Conservation (phyloP, 2,113 vertebrate genomes). For the Corythaixoides concolor region DNA sequence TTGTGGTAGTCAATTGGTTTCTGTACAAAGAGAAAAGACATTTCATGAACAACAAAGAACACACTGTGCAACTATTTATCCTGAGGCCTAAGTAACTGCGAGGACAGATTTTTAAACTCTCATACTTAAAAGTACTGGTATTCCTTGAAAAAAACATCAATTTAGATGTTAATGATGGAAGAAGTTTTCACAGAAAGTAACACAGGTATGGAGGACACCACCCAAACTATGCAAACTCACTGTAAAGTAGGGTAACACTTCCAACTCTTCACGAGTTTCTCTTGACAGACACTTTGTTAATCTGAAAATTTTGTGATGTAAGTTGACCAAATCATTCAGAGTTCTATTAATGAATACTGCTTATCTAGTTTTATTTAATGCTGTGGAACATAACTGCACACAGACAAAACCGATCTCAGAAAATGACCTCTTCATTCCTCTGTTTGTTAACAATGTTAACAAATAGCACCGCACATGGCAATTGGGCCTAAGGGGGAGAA, state of each 20-base stretch:
- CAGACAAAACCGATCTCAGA: neutral
- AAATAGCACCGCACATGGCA: neutral
- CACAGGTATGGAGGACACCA: neutral
- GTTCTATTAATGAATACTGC: neutral
- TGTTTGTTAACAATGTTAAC: neutral
- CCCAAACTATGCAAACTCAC: neutral
- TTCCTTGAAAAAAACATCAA: neutral
- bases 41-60: neutral
- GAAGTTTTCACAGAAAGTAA: neutral
- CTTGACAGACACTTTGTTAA: neutral
- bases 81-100: neutral
- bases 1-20: conserved; percentile 89
- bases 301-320: neutral
- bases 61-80: neutral
- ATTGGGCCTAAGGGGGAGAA: neutral
- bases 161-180: neutral
- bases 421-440: neutral
- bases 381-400: neutral
- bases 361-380: neutral
- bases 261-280: neutral
- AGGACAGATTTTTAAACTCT: neutral
- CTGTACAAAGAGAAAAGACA: conserved; percentile 69
- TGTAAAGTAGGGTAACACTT: neutral
- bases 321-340: neutral
- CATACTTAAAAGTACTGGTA: neutral